Evolutionary conservation across 1,140 invertebrate genomes (phyloP).

Genomic region (Hylyphantes graminicola): DNA sequence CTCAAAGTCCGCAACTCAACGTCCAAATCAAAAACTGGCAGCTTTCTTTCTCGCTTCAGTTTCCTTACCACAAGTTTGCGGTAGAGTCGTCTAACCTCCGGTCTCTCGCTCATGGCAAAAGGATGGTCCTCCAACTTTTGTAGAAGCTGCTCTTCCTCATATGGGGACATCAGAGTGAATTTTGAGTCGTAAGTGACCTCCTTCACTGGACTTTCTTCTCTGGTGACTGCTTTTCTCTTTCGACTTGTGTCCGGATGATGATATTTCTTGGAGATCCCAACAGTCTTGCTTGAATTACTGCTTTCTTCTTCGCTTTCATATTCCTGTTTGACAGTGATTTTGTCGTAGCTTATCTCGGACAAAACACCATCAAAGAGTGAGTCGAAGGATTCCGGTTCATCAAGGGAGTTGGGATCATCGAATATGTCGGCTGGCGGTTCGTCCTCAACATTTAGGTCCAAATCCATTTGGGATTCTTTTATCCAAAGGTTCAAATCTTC

Average conservation of each 20-base stretch:
- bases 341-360: slow-evolving; percentile 20
- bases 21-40: slow-evolving; percentile 58
- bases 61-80: slow-evolving; percentile 54
- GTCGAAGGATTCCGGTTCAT: background rate
- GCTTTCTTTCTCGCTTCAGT: slow-evolving; percentile 51
- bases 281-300: slow-evolving; percentile 16
- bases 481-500: slow-evolving; percentile 13
- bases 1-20: slow-evolving; percentile 16
- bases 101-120: slow-evolving; percentile 15
- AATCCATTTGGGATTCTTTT: background rate
- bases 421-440: slow-evolving; percentile 26
- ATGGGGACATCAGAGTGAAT: slow-evolving; percentile 36
- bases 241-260: slow-evolving; percentile 45
- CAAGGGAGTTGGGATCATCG: slow-evolving; percentile 1
- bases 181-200: slow-evolving; percentile 11
- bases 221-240: slow-evolving; percentile 43
- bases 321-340: background rate
- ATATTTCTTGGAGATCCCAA: slow-evolving; percentile 13
- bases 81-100: slow-evolving; percentile 31
- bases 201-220: slow-evolving; percentile 51
- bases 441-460: slow-evolving; percentile 10
- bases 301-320: slow-evolving; percentile 49
- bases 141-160: slow-evolving; percentile 52
- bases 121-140: slow-evolving; percentile 36
- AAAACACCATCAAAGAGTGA: slow-evolving; percentile 7